Evolutionary conservation across 2,113 vertebrate genomes (phyloP).

Genomic region (Xiphophorus maculatus): DNA sequence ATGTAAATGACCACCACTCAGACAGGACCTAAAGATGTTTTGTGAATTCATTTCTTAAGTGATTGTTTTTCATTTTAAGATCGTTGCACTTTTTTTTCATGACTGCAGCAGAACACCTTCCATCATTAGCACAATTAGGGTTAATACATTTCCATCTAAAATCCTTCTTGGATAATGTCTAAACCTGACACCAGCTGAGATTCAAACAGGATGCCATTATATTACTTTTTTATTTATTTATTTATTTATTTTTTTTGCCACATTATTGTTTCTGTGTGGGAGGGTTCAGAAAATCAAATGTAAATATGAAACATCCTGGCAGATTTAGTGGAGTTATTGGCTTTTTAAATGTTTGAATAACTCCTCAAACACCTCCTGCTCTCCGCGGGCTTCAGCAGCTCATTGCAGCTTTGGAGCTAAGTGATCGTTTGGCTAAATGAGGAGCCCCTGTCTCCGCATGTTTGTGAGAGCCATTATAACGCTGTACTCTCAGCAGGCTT

Average conservation of each 20-base stretch:
- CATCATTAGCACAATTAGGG: slow-evolving; percentile 59
- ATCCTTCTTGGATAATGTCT: slow-evolving; percentile 47
- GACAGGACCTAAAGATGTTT: neutral
- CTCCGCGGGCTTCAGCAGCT: slow-evolving; percentile 90
- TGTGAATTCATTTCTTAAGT: slow-evolving; percentile 32
- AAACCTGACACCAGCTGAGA: slow-evolving; percentile 58
- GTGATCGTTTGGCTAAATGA: slow-evolving; percentile 95
- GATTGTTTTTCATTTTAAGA: slow-evolving; percentile 25
- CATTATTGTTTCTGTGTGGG: slow-evolving; percentile 55
- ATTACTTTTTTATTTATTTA: slow-evolving; percentile 38
- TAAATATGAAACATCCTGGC: slow-evolving; percentile 84
- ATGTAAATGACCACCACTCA: neutral
- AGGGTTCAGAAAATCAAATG: slow-evolving; percentile 56
- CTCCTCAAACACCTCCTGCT: slow-evolving; percentile 92
- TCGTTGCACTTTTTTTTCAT: slow-evolving; percentile 28
- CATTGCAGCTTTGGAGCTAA: slow-evolving; percentile 90
- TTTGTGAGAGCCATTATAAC: slow-evolving; percentile 90
- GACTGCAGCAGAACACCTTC: slow-evolving; percentile 28
- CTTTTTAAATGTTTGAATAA: slow-evolving; percentile 97
- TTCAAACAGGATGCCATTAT: slow-evolving; percentile 54
- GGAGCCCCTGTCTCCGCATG: slow-evolving; percentile 87
- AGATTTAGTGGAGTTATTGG: slow-evolving; percentile 98
- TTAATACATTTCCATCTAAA: slow-evolving; percentile 64
- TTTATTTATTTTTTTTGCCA: slow-evolving; percentile 14
- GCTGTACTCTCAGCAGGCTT: slow-evolving; percentile 91